Evolutionary conservation across 2,888 invertebrate genomes (phyloP).

Genomic region (Ophioninae sp.): DNA sequence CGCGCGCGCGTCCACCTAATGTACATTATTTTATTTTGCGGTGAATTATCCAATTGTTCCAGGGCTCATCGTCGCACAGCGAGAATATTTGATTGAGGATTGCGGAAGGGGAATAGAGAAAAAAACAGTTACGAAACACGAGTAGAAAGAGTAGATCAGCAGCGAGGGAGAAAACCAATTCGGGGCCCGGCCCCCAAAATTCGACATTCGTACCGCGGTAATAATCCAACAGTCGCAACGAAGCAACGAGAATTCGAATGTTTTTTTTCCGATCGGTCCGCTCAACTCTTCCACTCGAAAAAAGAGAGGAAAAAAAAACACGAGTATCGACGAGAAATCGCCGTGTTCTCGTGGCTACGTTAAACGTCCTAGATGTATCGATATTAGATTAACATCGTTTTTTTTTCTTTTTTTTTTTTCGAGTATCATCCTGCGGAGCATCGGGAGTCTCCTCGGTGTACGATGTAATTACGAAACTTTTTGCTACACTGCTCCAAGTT

Average conservation of each 20-base stretch:
- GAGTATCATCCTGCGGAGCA: conserved; percentile 14
- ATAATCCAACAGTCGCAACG: neutral
- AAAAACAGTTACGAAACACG: neutral
- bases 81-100: conserved; percentile 61
- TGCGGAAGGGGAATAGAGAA: neutral
- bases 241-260: neutral
- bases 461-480: conserved; percentile 38
- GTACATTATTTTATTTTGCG: conserved; percentile 32
- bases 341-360: conserved; percentile 24
- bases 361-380: conserved; percentile 22
- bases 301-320: neutral
- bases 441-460: conserved; percentile 26
- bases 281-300: conserved; percentile 3
- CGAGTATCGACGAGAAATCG: conserved; percentile 29
- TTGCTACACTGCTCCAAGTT: conserved; percentile 55
- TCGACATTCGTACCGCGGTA: neutral
- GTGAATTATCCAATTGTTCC: conserved; percentile 42
- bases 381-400: neutral
- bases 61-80: conserved; percentile 27
- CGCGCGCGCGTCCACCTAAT: conserved; percentile 18
- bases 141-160: neutral
- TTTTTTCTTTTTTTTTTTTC: conserved; percentile 11
- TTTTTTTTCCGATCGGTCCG: conserved; percentile 6
- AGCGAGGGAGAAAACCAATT: neutral
- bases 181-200: neutral